These are phyloP conservation scores for Magallana angulata DNA, from an alignment of 1,140 invertebrate species.

Conservation along the genomic window DNA sequence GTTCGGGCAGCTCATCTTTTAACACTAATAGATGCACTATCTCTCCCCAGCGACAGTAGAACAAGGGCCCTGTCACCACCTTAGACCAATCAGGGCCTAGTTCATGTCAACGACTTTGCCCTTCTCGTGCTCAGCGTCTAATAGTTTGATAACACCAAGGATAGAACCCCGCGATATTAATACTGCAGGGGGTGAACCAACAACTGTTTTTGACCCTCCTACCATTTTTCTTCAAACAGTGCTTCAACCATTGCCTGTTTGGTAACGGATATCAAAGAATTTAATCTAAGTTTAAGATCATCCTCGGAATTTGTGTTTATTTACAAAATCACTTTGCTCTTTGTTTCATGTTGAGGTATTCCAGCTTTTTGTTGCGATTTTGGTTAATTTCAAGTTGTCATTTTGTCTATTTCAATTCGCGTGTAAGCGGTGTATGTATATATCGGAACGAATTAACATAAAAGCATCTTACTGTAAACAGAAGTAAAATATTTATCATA, in stretches of 20 bases:
- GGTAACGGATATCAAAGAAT: background rate
- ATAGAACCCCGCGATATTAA: background rate
- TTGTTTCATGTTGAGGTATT: conserved; percentile 25
- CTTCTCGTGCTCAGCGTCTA: background rate
- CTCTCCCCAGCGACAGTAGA: background rate
- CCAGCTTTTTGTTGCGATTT: background rate
- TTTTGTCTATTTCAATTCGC: background rate
- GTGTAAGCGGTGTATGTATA: background rate
- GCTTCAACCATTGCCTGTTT: background rate
- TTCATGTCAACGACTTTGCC: conserved; percentile 21
- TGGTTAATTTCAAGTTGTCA: conserved; percentile 31
- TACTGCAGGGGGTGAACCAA: background rate
- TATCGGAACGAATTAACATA: too few species aligned
- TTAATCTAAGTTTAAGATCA: conserved; percentile 5
- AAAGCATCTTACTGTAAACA: too few species aligned
- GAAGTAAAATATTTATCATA: too few species aligned
- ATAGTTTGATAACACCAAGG: conserved; percentile 2
- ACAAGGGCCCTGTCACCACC: conserved; percentile 24
- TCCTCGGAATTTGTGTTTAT: conserved; percentile 25
- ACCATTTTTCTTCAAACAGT: background rate
- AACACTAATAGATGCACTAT: conserved; percentile 36
- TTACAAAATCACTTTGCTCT: conserved; percentile 36
- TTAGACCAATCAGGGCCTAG: background rate
- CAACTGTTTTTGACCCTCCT: conserved; percentile 4
- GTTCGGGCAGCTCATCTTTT: conserved; percentile 20